Evolutionary conservation across 2,113 vertebrate species (phyloP), one percentile per base, ranked within the genome.

Genomic region (Pelobates fuscus): DNA sequence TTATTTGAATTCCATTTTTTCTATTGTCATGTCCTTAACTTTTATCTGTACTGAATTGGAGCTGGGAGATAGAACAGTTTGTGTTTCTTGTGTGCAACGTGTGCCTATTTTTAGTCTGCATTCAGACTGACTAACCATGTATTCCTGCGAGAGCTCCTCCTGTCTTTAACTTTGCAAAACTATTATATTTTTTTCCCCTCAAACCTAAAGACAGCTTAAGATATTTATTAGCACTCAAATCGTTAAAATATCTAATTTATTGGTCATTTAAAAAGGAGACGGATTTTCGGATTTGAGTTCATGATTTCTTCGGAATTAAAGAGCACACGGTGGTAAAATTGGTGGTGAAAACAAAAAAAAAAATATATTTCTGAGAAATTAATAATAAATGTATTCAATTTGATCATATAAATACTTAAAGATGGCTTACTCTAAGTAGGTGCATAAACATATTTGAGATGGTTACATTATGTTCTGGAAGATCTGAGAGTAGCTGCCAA

Each of bases 101-200:
- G 64, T 61, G 58, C 57, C 64, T 77, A 77, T 77, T 77, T 77
- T 77, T 77, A 77, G 73, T 49, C 73, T 68, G 55, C 57, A 44
- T 67, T 59, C 57, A 59, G 32, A 49, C 24, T 52, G 57, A 61
- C 26, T 68, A 67, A 67, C 37, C 54, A 66, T 62, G 57, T 46
- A 58, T 77, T 55, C 55, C 23, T 77, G 64, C 68, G 37, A 77
- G 64, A 66, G 73, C 73, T 77, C 73, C 73, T 77, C 73, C 73
- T 77, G 73, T 68, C 73, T 77, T 68, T 77, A 68, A 77, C 65
- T 77, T 77, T 67, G 55, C 64, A 77, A 26, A 77, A 77, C 30
- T 67, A 17, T 55, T 55, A 17, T 55, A 17, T 55, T 55, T 55
- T 55, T 55, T 21, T 55, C 21, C 21, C 17, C 15, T 12, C 1